These are phyloP conservation scores for Masticophis lateralis DNA, from an alignment of 2,797 vertebrate species.

Conservation along the genomic window DNA sequence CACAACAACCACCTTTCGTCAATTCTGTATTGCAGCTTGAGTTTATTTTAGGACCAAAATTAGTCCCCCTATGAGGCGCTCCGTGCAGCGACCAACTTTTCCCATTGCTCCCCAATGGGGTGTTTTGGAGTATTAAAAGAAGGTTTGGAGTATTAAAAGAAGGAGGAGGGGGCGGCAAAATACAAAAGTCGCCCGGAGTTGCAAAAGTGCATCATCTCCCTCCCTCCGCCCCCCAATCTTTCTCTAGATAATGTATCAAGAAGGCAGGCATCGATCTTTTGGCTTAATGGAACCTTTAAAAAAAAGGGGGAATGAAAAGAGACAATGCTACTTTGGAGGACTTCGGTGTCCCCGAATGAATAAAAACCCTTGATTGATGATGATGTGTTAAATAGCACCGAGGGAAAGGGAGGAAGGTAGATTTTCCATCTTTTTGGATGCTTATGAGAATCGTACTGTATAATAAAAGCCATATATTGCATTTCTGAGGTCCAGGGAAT, in stretches of 20 bases:
- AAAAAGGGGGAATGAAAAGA: neutral
- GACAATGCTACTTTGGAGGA: neutral
- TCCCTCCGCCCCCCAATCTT: neutral
- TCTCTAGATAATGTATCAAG: slow-evolving; percentile 12
- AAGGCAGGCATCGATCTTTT: slow-evolving; percentile 22
- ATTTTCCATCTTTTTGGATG: neutral
- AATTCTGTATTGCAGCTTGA: too few species aligned
- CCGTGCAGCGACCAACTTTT: neutral
- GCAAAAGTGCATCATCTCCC: neutral
- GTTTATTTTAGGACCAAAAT: too few species aligned
- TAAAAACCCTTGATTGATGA: slow-evolving; percentile 14
- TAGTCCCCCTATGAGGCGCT: neutral
- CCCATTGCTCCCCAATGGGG: too few species aligned
- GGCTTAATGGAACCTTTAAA: slow-evolving; percentile 43
- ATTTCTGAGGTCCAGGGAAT: neutral
- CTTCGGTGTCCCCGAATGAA: neutral
- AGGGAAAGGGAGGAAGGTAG: neutral
- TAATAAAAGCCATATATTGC: neutral
- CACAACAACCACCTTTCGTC: neutral
- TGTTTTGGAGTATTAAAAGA: neutral
- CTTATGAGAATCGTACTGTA: neutral
- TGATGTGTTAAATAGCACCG: too few species aligned
- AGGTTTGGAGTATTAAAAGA: neutral
- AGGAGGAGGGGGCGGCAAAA: fast-evolving
- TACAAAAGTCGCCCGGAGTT: neutral